A percentile compares a stretch with the other conserved stretches of the same genome.
Conservation (phyloP, 2,113 vertebrate genomes). For the Oncorhynchus gorbuscha region DNA sequence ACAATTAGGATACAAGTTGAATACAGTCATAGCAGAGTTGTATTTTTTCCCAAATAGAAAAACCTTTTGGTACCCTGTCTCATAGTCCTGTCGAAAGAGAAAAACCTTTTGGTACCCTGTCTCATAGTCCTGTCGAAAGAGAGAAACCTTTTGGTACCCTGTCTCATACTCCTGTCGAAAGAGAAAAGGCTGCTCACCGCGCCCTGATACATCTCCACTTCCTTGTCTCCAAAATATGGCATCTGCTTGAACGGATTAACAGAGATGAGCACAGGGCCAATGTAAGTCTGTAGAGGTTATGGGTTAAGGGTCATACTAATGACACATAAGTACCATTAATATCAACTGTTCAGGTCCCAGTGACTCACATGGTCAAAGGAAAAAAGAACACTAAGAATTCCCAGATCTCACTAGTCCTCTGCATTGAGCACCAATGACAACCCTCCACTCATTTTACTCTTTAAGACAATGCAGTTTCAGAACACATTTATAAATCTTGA, state of each 20-base stretch:
- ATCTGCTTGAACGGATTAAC: conserved; percentile 99
- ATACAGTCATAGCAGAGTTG: not conserved
- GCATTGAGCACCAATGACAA: not conserved
- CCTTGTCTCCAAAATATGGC: conserved; percentile 97
- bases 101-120: not conserved
- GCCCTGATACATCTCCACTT: conserved; percentile 98
- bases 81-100: not conserved
- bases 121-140: too few species aligned
- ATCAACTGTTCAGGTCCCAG: not conserved
- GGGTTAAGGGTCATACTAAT: conserved; percentile 78
- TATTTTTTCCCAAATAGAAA: not conserved
- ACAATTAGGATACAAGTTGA: not conserved
- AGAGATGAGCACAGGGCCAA: conserved; percentile 95
- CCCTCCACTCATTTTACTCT: not conserved
- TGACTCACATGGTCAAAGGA: not conserved
- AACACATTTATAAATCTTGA: not conserved
- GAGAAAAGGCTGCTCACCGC: conserved; percentile 84
- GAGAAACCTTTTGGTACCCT: not conserved
- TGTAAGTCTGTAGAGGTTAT: conserved; percentile 92
- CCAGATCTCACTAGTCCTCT: not conserved
- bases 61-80: not conserved
- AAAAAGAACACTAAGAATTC: not conserved
- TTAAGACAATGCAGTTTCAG: conserved; percentile 4
- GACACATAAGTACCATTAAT: conserved; percentile 1
- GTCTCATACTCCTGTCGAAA: not conserved